phyloP scores from a whole-genome alignment of 2,797 vertebrate genomes.

The Sebastes kiyomatsui region DNA sequence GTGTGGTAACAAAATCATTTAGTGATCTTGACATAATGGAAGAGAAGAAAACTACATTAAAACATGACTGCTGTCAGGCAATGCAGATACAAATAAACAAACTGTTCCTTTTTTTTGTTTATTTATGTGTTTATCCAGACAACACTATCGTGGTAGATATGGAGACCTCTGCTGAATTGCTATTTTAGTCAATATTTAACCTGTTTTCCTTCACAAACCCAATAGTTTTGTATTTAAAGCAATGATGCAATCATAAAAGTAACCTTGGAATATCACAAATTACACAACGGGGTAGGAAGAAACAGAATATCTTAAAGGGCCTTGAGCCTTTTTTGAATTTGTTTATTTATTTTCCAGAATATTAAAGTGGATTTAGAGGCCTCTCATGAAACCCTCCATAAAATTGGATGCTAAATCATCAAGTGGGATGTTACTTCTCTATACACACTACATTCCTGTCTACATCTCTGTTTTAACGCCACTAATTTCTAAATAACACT shows the following conservation, averaged over 20 bases:
- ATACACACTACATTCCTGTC: too few relatives aligned
- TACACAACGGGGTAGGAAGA: background rate
- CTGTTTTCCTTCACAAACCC: background rate
- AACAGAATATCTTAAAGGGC: background rate
- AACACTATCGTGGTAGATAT: background rate
- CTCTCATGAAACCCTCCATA: background rate
- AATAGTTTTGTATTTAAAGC: background rate
- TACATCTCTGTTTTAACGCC: too few relatives aligned
- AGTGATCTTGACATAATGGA: background rate
- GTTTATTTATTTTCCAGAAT: background rate
- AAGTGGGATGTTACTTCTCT: background rate
- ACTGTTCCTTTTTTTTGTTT: background rate
- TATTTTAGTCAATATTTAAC: background rate
- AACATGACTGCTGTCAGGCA: background rate
- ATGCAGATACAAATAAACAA: background rate
- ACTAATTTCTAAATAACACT: too few relatives aligned
- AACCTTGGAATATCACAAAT: background rate
- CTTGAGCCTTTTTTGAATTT: background rate
- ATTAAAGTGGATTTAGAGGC: background rate
- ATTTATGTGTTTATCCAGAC: background rate
- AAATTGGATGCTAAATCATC: background rate
- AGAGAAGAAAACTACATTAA: background rate
- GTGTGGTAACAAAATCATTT: background rate
- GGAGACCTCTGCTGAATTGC: background rate
- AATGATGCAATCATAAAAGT: background rate